Evolutionary conservation across 2,888 invertebrate genomes (phyloP), one percentile per base, ranked within the genome.

Genomic region (Troides aeacus): DNA sequence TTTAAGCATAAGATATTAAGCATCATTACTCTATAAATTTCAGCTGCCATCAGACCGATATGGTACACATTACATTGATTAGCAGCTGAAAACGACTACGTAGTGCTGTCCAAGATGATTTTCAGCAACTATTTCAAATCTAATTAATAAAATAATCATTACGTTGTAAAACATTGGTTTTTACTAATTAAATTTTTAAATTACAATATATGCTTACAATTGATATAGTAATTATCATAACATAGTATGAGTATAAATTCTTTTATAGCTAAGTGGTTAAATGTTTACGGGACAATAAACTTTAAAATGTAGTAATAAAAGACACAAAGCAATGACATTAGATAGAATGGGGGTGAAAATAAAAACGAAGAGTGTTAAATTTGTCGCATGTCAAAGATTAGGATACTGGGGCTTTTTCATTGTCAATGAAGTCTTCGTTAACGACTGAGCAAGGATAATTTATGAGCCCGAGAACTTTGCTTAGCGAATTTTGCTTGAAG

Each of bases 391-490:
- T 63, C 68, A 63, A 63, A 68, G 68, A 68, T 68, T 59, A 68
- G 58, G 63, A 63, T 63, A 50, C 57, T 8, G 42, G 63, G 58
- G 63, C 68, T 68, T 68, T 63, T 68, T 68, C 58, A 68, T 68
- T 68, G 68, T 68, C 68, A 68, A 62, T 62, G 23, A 68, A 68
- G 68, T 58, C 68, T 50, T 63, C 68, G 68, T 36, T 68, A 68
- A 68, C 68, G 68, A 63, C 63, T 24, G 63, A 50, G 36, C 63
- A 23, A 58, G 58, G 62, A 68, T 68, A 68, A 68, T 68, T 68
- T 68, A 68, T 68, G 68, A 63, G 50, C 36, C 59, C 59, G 57
- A 68, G 57, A 68, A 68, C 58, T 68, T 68, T 63, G 50, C 66
- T 62, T 61, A 39, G n/a, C 61, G 66, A 53, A 66, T 66, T 62